These are phyloP conservation scores for Drosophila algonquin DNA, from an alignment of 2,888 invertebrate genomes.

Conservation along the genomic window DNA sequence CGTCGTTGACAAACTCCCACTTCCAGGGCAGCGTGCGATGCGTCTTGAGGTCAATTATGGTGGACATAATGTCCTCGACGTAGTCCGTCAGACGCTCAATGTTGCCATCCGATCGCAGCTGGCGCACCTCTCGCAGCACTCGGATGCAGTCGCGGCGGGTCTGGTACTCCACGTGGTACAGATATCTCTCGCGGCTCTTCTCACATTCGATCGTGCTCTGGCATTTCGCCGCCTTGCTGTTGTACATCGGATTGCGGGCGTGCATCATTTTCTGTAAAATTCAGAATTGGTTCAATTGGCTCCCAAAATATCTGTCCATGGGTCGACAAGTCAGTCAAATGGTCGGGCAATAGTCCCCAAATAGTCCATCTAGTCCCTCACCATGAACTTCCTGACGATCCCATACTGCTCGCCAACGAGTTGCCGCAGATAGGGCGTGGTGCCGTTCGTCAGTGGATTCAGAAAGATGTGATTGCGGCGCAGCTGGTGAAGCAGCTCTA, in stretches of 20 bases:
- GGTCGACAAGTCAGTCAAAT: no score
- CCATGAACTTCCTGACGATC: slow-evolving; percentile 72
- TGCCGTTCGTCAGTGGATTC: slow-evolving; percentile 52
- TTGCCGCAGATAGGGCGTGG: slow-evolving; percentile 60
- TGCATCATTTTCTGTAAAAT: slow-evolving; percentile 79
- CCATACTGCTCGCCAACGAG: slow-evolving; percentile 58
- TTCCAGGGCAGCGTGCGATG: slow-evolving; percentile 82
- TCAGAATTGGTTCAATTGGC: no score
- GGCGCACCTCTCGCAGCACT: slow-evolving; percentile 67
- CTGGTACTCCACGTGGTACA: slow-evolving; percentile 74
- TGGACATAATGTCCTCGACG: slow-evolving; percentile 78
- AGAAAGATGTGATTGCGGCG: slow-evolving; percentile 57
- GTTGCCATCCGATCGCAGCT: slow-evolving; percentile 52
- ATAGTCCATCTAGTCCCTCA: slow-evolving; percentile 36
- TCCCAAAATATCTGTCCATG: no score
- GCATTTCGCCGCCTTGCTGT: slow-evolving; percentile 56
- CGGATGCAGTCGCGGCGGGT: slow-evolving; percentile 78
- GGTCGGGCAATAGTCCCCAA: no score
- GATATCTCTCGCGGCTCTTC: slow-evolving; percentile 55
- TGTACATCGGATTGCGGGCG: slow-evolving; percentile 78
- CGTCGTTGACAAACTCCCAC: slow-evolving; percentile 80
- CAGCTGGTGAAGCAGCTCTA: slow-evolving; percentile 64
- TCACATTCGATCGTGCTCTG: slow-evolving; percentile 23
- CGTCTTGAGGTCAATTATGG: slow-evolving; percentile 76
- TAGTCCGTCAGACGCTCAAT: slow-evolving; percentile 69